phyloP scores from a whole-genome alignment of 2,888 invertebrate species.

The Acanthoscelides obtectus region DNA sequence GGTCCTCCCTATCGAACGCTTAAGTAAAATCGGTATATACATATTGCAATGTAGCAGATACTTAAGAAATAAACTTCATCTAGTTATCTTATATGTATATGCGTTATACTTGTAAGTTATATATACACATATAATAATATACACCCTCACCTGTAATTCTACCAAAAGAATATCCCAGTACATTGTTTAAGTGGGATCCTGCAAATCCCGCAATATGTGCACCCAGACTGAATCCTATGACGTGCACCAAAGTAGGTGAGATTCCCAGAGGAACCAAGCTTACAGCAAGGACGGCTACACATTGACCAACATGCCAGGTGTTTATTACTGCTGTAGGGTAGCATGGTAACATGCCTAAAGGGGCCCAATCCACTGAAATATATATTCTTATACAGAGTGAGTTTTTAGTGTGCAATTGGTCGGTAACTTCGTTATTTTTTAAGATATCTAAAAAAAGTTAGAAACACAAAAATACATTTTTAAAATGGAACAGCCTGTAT shows the following conservation, averaged over 20 bases:
- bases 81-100: no score
- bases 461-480: no score
- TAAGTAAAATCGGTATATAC: no score
- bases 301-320: constrained; percentile 56
- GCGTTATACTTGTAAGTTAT: no score
- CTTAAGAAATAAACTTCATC: no score
- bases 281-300: constrained; percentile 50
- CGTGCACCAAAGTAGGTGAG: constrained; percentile 46
- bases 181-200: constrained; percentile 38
- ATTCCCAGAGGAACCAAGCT: constrained; percentile 43
- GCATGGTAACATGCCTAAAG: constrained; percentile 51
- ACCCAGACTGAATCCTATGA: constrained; percentile 57
- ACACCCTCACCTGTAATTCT: constrained; percentile 43
- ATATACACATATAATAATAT: not conserved
- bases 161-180: constrained; percentile 34
- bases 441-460: no score
- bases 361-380: constrained; percentile 54
- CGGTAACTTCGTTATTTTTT: no score
- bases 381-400: no score
- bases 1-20: no score
- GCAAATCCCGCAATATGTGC: constrained; percentile 52
- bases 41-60: no score
- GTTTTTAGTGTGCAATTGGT: no score
- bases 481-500: no score
- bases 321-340: constrained; percentile 56